Evolutionary conservation across 2,113 vertebrate species (phyloP).

Genomic region (Polyodon spathula): DNA sequence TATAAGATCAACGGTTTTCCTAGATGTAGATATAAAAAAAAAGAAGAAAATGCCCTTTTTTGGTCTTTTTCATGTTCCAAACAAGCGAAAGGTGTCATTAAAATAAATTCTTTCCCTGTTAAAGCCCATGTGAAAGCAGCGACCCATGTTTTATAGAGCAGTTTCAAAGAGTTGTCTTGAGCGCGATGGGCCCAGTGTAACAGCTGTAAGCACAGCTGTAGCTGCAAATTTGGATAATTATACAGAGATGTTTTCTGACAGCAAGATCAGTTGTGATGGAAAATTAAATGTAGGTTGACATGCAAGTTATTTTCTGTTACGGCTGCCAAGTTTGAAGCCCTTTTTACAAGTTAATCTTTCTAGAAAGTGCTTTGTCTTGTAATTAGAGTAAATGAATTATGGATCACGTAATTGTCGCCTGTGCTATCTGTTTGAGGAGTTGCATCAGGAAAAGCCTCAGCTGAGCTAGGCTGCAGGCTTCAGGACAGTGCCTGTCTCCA

Average conservation of each 20-base stretch:
- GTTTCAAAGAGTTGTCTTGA: too few relatives aligned
- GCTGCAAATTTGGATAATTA: neutral
- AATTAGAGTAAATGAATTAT: too few relatives aligned
- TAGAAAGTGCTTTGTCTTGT: too few relatives aligned
- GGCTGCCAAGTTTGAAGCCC: too few relatives aligned
- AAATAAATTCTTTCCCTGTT: neutral
- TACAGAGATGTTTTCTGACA: neutral
- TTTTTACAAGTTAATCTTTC: too few relatives aligned
- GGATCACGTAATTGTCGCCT: too few relatives aligned
- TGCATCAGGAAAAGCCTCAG: too few relatives aligned
- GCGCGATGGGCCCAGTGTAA: neutral
- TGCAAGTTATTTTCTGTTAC: neutral
- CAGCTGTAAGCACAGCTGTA: neutral
- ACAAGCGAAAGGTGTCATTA: neutral
- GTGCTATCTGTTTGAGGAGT: too few relatives aligned
- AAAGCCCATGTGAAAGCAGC: too few relatives aligned
- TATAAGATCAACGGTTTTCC: neutral
- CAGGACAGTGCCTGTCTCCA: too few relatives aligned
- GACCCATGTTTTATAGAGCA: too few relatives aligned
- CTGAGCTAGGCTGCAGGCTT: too few relatives aligned
- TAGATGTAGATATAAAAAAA: neutral
- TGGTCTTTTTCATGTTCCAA: neutral
- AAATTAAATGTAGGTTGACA: neutral
- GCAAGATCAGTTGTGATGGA: neutral
- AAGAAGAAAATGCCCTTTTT: neutral